phyloP scores from a whole-genome alignment of 2,888 invertebrate genomes.

The Pecten maximus region DNA sequence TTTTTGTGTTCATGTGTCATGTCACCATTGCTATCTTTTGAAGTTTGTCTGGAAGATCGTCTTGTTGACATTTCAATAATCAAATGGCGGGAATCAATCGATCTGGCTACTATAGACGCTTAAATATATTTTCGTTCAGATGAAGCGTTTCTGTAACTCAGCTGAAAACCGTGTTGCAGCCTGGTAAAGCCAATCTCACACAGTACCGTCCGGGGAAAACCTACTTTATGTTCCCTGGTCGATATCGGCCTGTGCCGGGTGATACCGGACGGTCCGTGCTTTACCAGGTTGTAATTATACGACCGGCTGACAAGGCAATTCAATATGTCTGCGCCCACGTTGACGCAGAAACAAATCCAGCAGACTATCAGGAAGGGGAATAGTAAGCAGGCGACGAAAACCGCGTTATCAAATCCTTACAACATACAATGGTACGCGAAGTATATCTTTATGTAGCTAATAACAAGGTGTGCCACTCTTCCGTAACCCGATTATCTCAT shows the following conservation, averaged over 20 bases:
- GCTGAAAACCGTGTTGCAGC: too few species aligned
- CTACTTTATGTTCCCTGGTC: too few species aligned
- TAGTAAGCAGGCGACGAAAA: not conserved
- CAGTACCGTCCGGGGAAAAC: too few species aligned
- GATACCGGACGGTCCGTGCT: too few species aligned
- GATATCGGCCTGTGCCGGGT: too few species aligned
- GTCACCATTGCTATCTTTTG: slow-evolving; percentile 20
- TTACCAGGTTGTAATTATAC: too few species aligned
- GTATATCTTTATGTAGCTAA: too few species aligned
- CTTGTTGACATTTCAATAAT: slow-evolving; percentile 40
- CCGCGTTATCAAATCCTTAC: not conserved
- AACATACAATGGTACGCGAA: not conserved
- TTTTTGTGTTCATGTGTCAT: slow-evolving; percentile 4
- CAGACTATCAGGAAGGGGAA: not conserved
- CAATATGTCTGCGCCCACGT: slow-evolving; percentile 45
- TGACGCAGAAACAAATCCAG: slow-evolving; percentile 31
- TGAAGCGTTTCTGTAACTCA: not conserved
- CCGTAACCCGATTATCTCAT: too few species aligned
- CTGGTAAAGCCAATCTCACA: too few species aligned
- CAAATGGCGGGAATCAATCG: slow-evolving; percentile 42
- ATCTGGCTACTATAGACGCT: not conserved
- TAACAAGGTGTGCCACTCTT: too few species aligned
- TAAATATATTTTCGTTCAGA: not conserved
- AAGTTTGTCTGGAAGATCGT: slow-evolving; percentile 41
- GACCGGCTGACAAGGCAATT: too few species aligned